Percentiles rank a stretch among this genome's conserved stretches.
Evolutionary conservation across 2,113 vertebrate species (phyloP).

Genomic region (Oryzias celebensis): DNA sequence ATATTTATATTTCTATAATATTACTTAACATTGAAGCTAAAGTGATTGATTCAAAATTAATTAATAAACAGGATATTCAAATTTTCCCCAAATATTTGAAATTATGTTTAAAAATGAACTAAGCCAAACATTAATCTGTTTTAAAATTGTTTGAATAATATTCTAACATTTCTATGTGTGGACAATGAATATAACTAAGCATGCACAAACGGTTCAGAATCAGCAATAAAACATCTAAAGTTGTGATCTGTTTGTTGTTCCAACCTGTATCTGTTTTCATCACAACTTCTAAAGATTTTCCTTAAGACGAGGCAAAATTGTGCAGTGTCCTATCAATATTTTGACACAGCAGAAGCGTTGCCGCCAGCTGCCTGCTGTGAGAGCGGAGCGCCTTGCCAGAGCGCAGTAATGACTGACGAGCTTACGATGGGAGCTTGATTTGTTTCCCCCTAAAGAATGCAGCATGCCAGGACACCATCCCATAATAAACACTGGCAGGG

Average conservation of each 20-base stretch:
- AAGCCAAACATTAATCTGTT: too few species aligned
- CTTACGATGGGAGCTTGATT: constrained; percentile 60
- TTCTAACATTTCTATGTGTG: too few species aligned
- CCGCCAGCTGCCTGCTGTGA: constrained; percentile 53
- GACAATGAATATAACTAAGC: too few species aligned
- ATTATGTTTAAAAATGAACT: too few species aligned
- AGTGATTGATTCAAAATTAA: too few species aligned
- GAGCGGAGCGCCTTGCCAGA: constrained; percentile 47
- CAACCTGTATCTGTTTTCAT: background rate
- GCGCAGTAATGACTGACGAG: constrained; percentile 60
- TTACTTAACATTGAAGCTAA: too few species aligned
- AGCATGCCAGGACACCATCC: constrained; percentile 51
- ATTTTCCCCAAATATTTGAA: too few species aligned
- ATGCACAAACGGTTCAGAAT: too few species aligned
- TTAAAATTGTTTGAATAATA: too few species aligned
- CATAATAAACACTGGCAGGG: constrained; percentile 48
- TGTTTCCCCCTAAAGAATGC: constrained; percentile 56
- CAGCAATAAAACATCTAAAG: too few species aligned
- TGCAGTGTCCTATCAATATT: constrained; percentile 51
- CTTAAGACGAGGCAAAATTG: constrained; percentile 36
- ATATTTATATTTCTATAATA: too few species aligned
- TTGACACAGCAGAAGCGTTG: constrained; percentile 36
- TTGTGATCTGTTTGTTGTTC: background rate
- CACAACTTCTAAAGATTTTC: constrained; percentile 1
- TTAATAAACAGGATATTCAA: too few species aligned